Base-by-base conservation (phyloP, 2,797 vertebrate species). In the Peromyscus nudipes region DNA sequence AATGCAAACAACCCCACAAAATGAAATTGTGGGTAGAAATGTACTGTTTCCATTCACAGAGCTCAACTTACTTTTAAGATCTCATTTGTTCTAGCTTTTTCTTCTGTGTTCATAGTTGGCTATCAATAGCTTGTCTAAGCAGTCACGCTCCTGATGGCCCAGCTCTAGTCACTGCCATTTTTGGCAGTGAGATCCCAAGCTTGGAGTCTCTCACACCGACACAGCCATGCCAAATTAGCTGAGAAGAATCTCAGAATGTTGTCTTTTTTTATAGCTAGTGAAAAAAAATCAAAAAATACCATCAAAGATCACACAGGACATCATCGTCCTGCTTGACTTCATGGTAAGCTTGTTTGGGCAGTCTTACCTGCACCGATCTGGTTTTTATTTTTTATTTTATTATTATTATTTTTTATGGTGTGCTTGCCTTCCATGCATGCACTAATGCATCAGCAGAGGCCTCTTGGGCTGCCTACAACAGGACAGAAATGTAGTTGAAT, bases 221-320 rank as follows among this genome's bases (percentile, higher is more conserved):
- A 96, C 13, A 83, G 67, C 34, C 92, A 89, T 87, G 82, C 60
- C 96, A 97, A 95, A 95, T 95, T 95, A 97, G 92, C 89, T 83
- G 92, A 94, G 91, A 95, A 96, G 91, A 92, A 43, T 89, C 75
- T 92, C 95, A 89, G 81, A 97, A 89, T 94, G 49, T 62, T 94
- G 65, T 62, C 46, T 92, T 96, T 96, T 93, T 7, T 83, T n/a
- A 80, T 94, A 97, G 84, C 57, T 57, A 96, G 84, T 37, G 80
- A 97, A 69, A 91, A 85, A 65, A 91, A 93, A 76, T 80, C 37
- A 49, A 93, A 93, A 95, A 95, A 83, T 92, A 83, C 43, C 89
- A 73, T 71, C 80, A 88, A 83, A 25, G 69, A 71, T 91, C 73
- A 8, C 29, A 89, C 4, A 89, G 95, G 73, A 82, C 40, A 64